A percentile compares a stretch with the other conserved stretches of the same genome.
Evolutionary conservation across 2,113 vertebrate genomes (phyloP).

Genomic region (Larimichthys crocea): DNA sequence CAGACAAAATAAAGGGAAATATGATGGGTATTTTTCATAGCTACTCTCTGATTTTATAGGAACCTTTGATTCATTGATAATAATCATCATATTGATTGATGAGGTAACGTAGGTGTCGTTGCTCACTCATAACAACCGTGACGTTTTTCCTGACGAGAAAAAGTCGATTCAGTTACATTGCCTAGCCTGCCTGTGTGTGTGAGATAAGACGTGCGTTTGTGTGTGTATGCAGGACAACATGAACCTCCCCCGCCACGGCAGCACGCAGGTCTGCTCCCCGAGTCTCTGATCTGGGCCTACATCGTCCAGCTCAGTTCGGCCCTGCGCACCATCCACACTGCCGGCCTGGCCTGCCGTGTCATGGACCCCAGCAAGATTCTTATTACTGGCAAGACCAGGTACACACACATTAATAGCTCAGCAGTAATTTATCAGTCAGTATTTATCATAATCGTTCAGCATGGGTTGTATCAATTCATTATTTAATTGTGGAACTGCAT

Average conservation of each 20-base stretch:
- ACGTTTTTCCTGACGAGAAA: not conserved
- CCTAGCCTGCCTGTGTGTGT: not conserved
- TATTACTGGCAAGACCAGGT: conserved; percentile 98
- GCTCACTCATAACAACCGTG: not conserved
- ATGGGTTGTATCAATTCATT: not conserved
- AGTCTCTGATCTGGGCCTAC: conserved; percentile 99
- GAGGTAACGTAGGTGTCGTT: not conserved
- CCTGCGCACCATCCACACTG: conserved; percentile 95
- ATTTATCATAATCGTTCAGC: not conserved
- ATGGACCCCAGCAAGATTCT: conserved; percentile 99
- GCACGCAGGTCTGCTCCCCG: conserved; percentile 95
- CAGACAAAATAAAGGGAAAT: not conserved
- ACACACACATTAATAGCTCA: not conserved
- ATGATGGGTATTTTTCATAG: not conserved
- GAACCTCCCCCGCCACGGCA: conserved; percentile 96
- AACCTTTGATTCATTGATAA: not conserved
- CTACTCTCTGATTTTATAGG: not conserved
- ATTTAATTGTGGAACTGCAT: not conserved
- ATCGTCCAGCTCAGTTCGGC: conserved; percentile 98
- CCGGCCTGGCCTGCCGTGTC: conserved; percentile 95
- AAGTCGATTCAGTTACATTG: conserved; percentile 3
- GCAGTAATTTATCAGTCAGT: not conserved
- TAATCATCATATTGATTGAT: not conserved
- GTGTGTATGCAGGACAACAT: conserved; percentile 88
- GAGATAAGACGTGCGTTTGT: conserved; percentile 21